phyloP scores from a whole-genome alignment of 2,797 vertebrate genomes.

The Scleropages formosus region DNA sequence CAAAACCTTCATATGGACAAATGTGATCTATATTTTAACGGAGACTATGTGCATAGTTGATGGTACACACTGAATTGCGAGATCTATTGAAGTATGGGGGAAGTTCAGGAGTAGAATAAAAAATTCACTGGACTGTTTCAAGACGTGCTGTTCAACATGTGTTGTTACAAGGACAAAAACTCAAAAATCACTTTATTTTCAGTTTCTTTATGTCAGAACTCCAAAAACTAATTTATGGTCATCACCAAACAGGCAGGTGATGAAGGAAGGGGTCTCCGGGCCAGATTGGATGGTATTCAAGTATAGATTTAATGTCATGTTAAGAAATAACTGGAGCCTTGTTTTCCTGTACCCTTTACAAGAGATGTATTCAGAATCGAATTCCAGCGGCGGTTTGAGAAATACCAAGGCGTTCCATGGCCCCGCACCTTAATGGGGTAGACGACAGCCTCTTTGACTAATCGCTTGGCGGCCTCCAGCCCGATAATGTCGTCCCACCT shows the following conservation, averaged over 20 bases:
- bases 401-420: conserved; percentile 61
- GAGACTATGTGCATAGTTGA: too few species aligned
- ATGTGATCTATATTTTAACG: too few species aligned
- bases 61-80: neutral
- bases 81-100: conserved; percentile 14
- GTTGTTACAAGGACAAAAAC: neutral
- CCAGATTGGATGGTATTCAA: conserved; percentile 57
- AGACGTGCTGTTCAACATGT: neutral
- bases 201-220: conserved; percentile 61
- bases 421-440: conserved; percentile 82
- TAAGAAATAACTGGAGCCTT: conserved; percentile 63
- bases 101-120: conserved; percentile 2
- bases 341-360: conserved; percentile 61
- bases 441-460: conserved; percentile 96
- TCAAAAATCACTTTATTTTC: neutral
- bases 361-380: conserved; percentile 74
- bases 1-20: too few species aligned
- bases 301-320: conserved; percentile 70
- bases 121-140: neutral
- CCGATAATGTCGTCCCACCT: conserved; percentile 93
- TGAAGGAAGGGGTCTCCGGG: conserved; percentile 44
- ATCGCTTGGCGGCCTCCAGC: conserved; percentile 87
- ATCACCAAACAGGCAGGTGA: conserved; percentile 45
- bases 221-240: conserved; percentile 59
- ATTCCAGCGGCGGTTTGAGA: conserved; percentile 55